phyloP scores from a whole-genome alignment of 2,113 vertebrate species.

The Chlamydotis undulata region DNA sequence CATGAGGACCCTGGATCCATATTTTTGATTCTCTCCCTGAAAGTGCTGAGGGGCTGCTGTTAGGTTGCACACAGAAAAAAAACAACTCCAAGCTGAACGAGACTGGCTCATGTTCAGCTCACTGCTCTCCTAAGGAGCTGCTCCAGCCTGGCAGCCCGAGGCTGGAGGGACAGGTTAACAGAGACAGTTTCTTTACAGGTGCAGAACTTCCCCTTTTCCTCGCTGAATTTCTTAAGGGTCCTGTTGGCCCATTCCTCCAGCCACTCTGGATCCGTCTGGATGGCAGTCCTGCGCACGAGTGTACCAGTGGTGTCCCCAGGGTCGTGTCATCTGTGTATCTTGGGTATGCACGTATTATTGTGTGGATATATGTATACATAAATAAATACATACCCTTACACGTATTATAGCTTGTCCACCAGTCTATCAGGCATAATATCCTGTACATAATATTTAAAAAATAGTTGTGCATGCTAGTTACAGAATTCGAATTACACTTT shows the following conservation, averaged over 20 bases:
- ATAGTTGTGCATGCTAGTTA: neutral
- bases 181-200: neutral
- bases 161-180: no score
- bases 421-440: neutral
- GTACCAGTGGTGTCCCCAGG: neutral
- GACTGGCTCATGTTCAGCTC: neutral
- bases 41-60: rapidly evolving
- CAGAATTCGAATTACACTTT: neutral
- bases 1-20: neutral
- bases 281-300: neutral
- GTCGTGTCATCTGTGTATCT: neutral
- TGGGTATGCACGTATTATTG: neutral
- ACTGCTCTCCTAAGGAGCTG: neutral
- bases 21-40: neutral
- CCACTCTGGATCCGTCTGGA: neutral
- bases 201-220: neutral
- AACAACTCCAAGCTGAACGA: no score
- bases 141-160: rapidly evolving
- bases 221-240: neutral
- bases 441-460: neutral
- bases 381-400: neutral
- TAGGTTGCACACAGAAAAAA: neutral
- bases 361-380: neutral
- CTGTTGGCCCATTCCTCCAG: neutral
- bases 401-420: neutral